Evolutionary conservation across 2,797 vertebrate genomes (phyloP).

Genomic region (Cryptoprocta ferox): DNA sequence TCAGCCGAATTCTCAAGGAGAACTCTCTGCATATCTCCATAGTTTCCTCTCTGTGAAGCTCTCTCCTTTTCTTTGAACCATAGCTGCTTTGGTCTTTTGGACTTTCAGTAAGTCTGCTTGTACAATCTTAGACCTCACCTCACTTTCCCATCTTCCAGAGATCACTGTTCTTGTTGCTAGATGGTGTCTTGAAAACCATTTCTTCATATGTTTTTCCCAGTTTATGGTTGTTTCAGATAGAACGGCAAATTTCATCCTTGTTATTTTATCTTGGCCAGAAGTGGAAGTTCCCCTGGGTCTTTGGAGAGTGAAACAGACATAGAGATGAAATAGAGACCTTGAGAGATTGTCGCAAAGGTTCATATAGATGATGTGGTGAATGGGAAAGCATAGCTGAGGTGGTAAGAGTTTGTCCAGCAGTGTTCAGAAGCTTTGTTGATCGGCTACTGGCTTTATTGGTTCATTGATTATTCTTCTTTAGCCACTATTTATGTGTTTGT

Average conservation of each 20-base stretch:
- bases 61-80: not conserved
- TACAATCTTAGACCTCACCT: not conserved
- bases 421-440: not conserved
- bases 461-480: not conserved
- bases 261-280: not conserved
- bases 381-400: not conserved
- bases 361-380: fast-evolving
- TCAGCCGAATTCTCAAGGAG: not conserved
- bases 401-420: not conserved
- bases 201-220: not conserved
- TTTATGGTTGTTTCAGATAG: not conserved
- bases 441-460: not conserved
- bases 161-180: not conserved
- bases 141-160: not conserved
- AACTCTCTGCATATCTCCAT: not conserved
- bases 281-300: not conserved
- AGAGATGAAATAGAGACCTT: not conserved
- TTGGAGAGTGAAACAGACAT: not conserved
- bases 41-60: not conserved
- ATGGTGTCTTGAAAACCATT: constrained; percentile 20
- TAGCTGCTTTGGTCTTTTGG: not conserved
- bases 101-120: not conserved
- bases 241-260: not conserved
- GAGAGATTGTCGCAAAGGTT: not conserved
- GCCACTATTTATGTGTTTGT: not conserved